These are phyloP conservation scores for Aspidapion aeneum DNA, from an alignment of 2,888 invertebrate species.

Conservation along the genomic window DNA sequence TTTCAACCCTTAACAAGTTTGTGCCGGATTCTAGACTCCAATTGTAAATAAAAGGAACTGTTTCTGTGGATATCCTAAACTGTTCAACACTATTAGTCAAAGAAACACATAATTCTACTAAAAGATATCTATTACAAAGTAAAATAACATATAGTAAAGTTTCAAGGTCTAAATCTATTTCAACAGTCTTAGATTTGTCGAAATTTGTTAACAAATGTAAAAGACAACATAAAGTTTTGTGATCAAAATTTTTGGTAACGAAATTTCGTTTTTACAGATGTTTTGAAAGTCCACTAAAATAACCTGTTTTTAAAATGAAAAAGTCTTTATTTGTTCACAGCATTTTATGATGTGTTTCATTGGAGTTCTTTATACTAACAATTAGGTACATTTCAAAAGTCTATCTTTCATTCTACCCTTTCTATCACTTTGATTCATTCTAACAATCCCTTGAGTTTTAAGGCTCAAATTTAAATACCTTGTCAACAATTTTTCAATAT, in stretches of 20 bases:
- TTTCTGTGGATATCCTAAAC: conserved; percentile 50
- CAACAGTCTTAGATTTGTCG: conserved; percentile 45
- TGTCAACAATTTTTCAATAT: conserved; percentile 45
- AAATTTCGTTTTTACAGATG: conserved; percentile 58
- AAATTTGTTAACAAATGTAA: conserved; percentile 52
- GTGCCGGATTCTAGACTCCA: conserved; percentile 61
- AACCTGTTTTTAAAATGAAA: conserved; percentile 62
- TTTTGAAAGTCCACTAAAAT: conserved; percentile 68
- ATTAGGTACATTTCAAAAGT: conserved; percentile 59
- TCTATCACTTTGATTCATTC: no score
- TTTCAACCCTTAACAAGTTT: conserved; percentile 57
- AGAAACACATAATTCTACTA: conserved; percentile 53
- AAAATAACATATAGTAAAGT: conserved; percentile 54
- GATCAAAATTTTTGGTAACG: conserved; percentile 53
- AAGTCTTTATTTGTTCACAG: conserved; percentile 61
- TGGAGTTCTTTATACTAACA: no score
- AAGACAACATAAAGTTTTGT: conserved; percentile 52
- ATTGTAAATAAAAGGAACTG: conserved; percentile 55
- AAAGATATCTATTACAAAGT: conserved; percentile 56
- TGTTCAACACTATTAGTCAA: conserved; percentile 55
- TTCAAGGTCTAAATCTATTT: conserved; percentile 45
- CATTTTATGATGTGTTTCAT: no score
- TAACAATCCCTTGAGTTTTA: no score
- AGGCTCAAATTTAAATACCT: conserved; percentile 38
- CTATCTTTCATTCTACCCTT: conserved; percentile 64